Evolutionary conservation across 2,113 vertebrate genomes (phyloP).

Genomic region (Tricholaema leucomelas): DNA sequence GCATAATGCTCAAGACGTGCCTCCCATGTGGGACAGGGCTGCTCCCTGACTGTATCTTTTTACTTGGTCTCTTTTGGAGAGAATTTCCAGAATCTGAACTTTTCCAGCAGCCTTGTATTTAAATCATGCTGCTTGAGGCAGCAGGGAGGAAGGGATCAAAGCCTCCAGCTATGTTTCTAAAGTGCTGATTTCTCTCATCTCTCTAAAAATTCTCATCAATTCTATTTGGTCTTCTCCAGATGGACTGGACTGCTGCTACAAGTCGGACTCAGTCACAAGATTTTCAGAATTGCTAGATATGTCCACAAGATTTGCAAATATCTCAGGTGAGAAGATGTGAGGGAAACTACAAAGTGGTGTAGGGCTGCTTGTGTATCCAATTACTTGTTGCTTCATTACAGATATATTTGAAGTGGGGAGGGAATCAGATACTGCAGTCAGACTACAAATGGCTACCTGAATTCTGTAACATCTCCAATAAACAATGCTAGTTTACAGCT

Average conservation of each 20-base stretch:
- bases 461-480: not conserved
- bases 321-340: not conserved
- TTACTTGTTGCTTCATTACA: not conserved
- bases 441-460: not conserved
- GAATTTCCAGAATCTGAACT: not conserved
- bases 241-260: not conserved
- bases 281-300: not conserved
- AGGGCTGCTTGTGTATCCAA: not conserved
- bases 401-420: not conserved
- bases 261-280: not conserved
- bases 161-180: not conserved
- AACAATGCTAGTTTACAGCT: not conserved
- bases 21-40: not conserved
- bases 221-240: not conserved
- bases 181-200: not conserved
- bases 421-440: not conserved
- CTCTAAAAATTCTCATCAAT: not conserved
- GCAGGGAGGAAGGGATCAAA: not conserved
- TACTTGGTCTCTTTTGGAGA: not conserved
- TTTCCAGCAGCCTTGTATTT: not conserved
- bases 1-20: not conserved
- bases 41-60: not conserved
- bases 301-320: not conserved
- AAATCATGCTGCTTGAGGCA: not conserved
- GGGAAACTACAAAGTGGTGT: accelerated